Conservation (phyloP, 2,888 invertebrate genomes). For the Desoria tigrina region DNA sequence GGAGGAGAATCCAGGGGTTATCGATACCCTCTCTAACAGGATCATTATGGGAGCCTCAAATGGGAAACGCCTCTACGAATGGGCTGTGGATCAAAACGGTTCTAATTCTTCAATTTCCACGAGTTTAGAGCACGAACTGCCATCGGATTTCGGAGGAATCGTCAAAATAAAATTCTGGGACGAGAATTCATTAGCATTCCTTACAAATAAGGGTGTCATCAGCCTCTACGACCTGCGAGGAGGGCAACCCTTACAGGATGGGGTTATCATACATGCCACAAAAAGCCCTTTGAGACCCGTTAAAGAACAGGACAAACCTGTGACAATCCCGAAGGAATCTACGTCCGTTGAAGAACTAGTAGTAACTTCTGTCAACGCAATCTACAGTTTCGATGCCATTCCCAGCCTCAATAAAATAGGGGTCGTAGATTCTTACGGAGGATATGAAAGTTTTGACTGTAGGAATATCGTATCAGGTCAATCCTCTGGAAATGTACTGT, state of each 20-base stretch:
- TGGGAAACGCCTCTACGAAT: constrained; percentile 30
- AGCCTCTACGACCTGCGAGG: constrained; percentile 39
- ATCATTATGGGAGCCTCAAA: constrained; percentile 24
- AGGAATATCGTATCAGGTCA: constrained; percentile 18
- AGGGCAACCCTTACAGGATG: constrained; percentile 2
- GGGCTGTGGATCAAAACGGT: constrained; percentile 21
- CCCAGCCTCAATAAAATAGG: constrained; percentile 35
- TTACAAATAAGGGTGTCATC: constrained; percentile 38
- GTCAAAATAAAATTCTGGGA: constrained; percentile 47
- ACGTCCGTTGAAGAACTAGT: not conserved
- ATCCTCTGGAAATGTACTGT: no score
- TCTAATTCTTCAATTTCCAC: not conserved
- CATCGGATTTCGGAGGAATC: constrained; percentile 15
- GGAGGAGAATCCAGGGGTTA: constrained; percentile 15
- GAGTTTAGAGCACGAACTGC: not conserved
- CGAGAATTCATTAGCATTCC: constrained; percentile 38
- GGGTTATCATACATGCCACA: constrained; percentile 25
- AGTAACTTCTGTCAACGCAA: not conserved
- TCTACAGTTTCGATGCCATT: constrained; percentile 41
- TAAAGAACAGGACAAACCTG: no score
- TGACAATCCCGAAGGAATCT: not conserved
- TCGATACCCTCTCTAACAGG: constrained; percentile 25
- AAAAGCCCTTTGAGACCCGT: constrained; percentile 22
- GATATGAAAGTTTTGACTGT: constrained; percentile 44
- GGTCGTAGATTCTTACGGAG: constrained; percentile 46